A percentile compares a stretch with the other conserved stretches of the same genome.
Conservation (phyloP, 2,888 invertebrate genomes). For the Xestobium rufovillosum region DNA sequence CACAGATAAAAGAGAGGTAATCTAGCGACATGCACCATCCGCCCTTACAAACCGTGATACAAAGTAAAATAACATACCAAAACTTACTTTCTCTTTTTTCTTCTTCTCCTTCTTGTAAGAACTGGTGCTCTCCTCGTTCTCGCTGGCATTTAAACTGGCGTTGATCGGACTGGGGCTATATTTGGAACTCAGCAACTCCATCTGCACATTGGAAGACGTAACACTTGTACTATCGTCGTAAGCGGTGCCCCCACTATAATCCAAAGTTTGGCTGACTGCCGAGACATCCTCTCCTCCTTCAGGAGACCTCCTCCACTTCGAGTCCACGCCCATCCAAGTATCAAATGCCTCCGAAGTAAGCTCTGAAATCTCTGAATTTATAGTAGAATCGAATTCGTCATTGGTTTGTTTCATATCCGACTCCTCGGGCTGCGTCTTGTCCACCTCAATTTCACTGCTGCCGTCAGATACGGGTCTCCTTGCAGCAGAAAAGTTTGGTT, state of each 20-base stretch:
- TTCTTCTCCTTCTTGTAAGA: constrained; percentile 35
- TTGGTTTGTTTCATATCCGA: constrained; percentile 44
- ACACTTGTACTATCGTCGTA: constrained; percentile 49
- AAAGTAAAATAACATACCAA: no score
- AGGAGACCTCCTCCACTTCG: constrained; percentile 65
- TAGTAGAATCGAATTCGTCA: constrained; percentile 42
- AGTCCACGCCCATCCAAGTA: constrained; percentile 58
- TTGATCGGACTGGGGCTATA: constrained; percentile 49
- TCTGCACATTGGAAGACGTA: constrained; percentile 49
- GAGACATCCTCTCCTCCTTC: constrained; percentile 56
- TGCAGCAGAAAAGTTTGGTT: constrained; percentile 28
- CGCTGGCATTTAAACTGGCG: constrained; percentile 49
- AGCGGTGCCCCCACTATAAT: constrained; percentile 46
- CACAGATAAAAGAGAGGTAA: no score
- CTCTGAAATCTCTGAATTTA: constrained; percentile 43
- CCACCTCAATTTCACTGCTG: constrained; percentile 33
- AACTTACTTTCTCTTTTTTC: constrained; percentile 34
- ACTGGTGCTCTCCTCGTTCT: constrained; percentile 37
- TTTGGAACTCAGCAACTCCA: constrained; percentile 49
- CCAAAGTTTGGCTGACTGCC: constrained; percentile 43
- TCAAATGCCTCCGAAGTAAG: constrained; percentile 47
- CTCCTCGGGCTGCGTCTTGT: constrained; percentile 34
- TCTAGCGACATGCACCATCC: background rate
- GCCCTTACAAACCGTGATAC: no score
- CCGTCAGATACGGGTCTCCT: constrained; percentile 24